Conservation (phyloP, 2,113 vertebrate species). For the Rhagologus leucostigma region DNA sequence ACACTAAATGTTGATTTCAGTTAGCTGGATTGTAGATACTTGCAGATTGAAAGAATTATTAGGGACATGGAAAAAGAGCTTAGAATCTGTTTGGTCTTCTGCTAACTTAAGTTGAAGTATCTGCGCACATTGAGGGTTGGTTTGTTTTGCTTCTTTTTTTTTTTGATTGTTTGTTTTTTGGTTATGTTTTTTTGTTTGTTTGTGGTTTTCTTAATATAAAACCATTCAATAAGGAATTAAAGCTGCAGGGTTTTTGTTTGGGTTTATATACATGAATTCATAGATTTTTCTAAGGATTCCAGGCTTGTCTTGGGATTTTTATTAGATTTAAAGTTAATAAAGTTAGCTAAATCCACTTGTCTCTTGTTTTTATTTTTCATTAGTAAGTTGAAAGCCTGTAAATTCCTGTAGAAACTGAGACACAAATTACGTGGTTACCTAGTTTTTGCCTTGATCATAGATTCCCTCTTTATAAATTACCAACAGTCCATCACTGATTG, state of each 20-base stretch:
- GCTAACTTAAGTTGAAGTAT: slow-evolving; percentile 83
- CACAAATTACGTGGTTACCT: slow-evolving; percentile 64
- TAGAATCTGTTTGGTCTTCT: slow-evolving; percentile 73
- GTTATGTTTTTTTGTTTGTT: neutral
- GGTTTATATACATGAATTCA: slow-evolving; percentile 82
- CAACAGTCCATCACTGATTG: slow-evolving; percentile 77
- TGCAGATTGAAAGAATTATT: slow-evolving; percentile 83
- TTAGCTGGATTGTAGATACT: slow-evolving; percentile 93
- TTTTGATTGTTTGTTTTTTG: neutral
- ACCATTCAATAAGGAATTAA: slow-evolving; percentile 82
- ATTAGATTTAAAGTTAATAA: slow-evolving; percentile 97
- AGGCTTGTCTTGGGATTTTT: slow-evolving; percentile 88
- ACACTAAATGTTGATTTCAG: slow-evolving; percentile 91
- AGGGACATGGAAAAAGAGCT: slow-evolving; percentile 69
- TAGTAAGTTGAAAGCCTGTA: slow-evolving; percentile 70
- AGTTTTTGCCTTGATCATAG: slow-evolving; percentile 72
- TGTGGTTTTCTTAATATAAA: slow-evolving; percentile 57
- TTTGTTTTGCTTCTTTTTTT: neutral
- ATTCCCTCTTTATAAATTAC: slow-evolving; percentile 69
- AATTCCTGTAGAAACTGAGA: slow-evolving; percentile 74
- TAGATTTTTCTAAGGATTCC: slow-evolving; percentile 85
- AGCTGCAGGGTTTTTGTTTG: slow-evolving; percentile 72
- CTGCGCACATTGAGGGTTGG: slow-evolving; percentile 73
- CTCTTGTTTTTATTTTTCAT: slow-evolving; percentile 76
- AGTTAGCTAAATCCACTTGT: slow-evolving; percentile 92